phyloP scores from a whole-genome alignment of 1,140 invertebrate genomes.

The Dendrolimus punctatus region DNA sequence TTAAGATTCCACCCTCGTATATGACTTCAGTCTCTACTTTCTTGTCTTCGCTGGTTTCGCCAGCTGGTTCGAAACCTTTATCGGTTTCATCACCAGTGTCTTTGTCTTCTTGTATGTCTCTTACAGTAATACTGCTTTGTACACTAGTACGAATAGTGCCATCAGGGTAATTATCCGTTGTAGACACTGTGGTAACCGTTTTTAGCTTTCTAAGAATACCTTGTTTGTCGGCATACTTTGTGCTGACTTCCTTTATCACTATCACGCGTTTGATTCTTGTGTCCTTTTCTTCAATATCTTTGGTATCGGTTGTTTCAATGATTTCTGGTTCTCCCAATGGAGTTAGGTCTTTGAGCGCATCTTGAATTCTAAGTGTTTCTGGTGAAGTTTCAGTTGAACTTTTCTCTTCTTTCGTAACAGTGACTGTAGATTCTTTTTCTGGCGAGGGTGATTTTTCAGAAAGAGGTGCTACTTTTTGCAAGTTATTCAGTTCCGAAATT shows the following conservation, averaged over 20 bases:
- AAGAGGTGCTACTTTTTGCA: neutral
- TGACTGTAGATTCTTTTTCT: neutral
- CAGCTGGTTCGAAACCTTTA: constrained; percentile 25
- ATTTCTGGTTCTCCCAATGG: constrained; percentile 30
- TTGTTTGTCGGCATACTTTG: constrained; percentile 31
- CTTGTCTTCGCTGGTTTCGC: too few species aligned
- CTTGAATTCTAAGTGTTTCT: constrained; percentile 8
- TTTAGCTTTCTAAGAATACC: constrained; percentile 42
- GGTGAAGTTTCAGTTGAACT: neutral
- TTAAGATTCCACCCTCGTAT: too few species aligned
- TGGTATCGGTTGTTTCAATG: constrained; percentile 25
- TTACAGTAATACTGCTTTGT: constrained; percentile 29
- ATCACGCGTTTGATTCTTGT: constrained; percentile 32
- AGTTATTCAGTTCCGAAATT: neutral
- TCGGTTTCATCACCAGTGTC: constrained; percentile 23
- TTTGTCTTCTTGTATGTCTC: constrained; percentile 21
- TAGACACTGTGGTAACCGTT: constrained; percentile 43
- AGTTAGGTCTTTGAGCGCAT: constrained; percentile 25
- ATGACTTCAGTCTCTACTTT: too few species aligned
- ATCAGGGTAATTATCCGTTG: constrained; percentile 46
- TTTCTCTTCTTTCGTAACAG: too few species aligned
- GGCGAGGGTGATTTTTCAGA: neutral
- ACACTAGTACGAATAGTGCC: constrained; percentile 33
- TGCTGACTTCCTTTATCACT: constrained; percentile 33
- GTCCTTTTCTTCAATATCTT: constrained; percentile 31